These are phyloP conservation scores for Meganola albula DNA, from an alignment of 2,888 invertebrate genomes.

Conservation along the genomic window DNA sequence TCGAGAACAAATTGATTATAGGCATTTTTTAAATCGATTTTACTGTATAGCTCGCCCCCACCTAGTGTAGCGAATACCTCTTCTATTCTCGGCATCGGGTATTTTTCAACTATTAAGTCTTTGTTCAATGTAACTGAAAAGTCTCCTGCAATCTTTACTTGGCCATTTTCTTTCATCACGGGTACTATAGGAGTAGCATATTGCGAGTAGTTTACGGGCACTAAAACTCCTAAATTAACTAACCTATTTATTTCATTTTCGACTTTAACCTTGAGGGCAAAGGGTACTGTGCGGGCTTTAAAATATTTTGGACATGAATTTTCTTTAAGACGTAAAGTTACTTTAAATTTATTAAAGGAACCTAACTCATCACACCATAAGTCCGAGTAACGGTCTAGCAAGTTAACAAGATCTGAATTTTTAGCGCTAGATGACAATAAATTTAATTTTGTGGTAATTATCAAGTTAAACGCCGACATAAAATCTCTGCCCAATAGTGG, in stretches of 20 bases:
- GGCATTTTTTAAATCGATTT: conserved; percentile 12
- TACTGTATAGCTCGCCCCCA: conserved; percentile 1
- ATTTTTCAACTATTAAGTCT: conserved; percentile 21
- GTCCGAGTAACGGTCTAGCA: no score
- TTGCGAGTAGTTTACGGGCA: neutral
- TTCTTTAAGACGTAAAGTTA: conserved; percentile 15
- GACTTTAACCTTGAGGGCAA: conserved; percentile 26
- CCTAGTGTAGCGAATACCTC: conserved; percentile 1
- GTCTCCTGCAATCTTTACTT: conserved; percentile 14
- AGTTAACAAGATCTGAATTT: neutral
- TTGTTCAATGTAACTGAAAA: conserved; percentile 25
- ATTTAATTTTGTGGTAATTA: neutral
- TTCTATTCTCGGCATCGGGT: conserved; percentile 26
- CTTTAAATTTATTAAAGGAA: conserved; percentile 17
- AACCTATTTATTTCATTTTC: conserved; percentile 14
- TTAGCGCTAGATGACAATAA: neutral
- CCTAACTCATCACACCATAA: conserved; percentile 8
- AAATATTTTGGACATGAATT: conserved; percentile 18
- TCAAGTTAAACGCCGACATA: conserved; percentile 14
- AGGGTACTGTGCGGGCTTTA: conserved; percentile 27
- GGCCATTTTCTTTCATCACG: conserved; percentile 17
- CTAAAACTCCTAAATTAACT: neutral
- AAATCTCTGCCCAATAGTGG: conserved; percentile 17
- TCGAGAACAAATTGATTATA: conserved; percentile 15
- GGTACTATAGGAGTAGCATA: conserved; percentile 17